Evolutionary conservation across 2,113 vertebrate species (phyloP).

Genomic region (Origma solitaria): DNA sequence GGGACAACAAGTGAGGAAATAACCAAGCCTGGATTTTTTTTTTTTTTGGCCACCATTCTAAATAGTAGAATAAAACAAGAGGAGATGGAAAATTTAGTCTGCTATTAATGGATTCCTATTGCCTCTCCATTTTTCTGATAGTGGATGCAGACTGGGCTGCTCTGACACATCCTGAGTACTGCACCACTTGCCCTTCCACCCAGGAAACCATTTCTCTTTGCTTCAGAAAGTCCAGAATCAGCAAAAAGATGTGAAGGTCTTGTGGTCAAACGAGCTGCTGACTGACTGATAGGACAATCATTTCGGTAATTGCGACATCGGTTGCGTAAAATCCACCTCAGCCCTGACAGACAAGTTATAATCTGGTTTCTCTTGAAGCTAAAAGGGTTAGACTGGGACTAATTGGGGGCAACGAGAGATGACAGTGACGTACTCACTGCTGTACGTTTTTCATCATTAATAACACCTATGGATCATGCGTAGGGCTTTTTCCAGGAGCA

Average conservation of each 20-base stretch:
- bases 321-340: background rate
- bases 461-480: rapidly evolving
- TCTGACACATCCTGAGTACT: background rate
- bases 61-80: background rate
- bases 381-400: background rate
- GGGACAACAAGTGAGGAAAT: background rate
- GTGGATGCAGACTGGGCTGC: rapidly evolving
- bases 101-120: background rate
- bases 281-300: background rate
- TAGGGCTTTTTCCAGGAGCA: background rate
- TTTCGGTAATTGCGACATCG: background rate
- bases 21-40: background rate
- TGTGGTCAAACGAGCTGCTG: background rate
- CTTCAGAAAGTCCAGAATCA: background rate
- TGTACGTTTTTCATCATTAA: background rate
- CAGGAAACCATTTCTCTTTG: background rate
- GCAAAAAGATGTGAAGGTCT: background rate
- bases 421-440: background rate
- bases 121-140: background rate
- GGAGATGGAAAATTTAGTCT: background rate
- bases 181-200: background rate
- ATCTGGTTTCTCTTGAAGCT: background rate
- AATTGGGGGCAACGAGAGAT: background rate
- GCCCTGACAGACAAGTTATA: background rate
- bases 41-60: background rate